Conservation (phyloP, 1,140 invertebrate genomes). For the Drosophila chauvacae region DNA sequence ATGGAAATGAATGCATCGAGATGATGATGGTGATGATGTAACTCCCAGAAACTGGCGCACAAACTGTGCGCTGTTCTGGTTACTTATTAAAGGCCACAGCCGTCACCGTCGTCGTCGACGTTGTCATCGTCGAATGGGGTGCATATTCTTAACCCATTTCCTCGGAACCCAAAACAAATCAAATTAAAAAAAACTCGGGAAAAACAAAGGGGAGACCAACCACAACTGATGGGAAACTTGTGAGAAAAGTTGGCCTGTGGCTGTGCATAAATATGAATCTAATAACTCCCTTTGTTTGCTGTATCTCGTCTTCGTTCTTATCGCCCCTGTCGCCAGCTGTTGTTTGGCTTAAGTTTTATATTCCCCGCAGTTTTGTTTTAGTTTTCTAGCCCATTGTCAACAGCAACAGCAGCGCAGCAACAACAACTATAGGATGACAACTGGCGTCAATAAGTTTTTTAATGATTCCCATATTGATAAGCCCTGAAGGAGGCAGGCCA, state of each 20-base stretch:
- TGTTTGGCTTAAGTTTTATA: slow-evolving; percentile 39
- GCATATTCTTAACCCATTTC: slow-evolving; percentile 76
- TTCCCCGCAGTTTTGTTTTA: slow-evolving; percentile 35
- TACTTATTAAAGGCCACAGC: slow-evolving; percentile 19
- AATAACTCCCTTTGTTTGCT: slow-evolving; percentile 70
- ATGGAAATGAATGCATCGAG: slow-evolving; percentile 46
- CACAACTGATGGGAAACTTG: slow-evolving; percentile 21
- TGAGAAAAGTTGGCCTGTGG: slow-evolving; percentile 4
- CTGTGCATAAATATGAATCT: slow-evolving; percentile 65
- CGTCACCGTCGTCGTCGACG: neutral
- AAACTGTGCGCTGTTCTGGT: slow-evolving; percentile 13
- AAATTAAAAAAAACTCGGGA: slow-evolving; percentile 35
- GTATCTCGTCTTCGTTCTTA: slow-evolving; percentile 39
- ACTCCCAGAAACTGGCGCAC: slow-evolving; percentile 19
- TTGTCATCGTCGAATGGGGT: slow-evolving; percentile 11
- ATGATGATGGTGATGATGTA: slow-evolving; percentile 43
- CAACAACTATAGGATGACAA: slow-evolving; percentile 31
- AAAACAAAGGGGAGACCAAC: slow-evolving; percentile 10
- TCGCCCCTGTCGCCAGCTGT: slow-evolving; percentile 37
- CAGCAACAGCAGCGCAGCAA: slow-evolving; percentile 1
- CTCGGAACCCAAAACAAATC: slow-evolving; percentile 21
- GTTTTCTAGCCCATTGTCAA: slow-evolving; percentile 36
- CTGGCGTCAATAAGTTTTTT: slow-evolving; percentile 49
- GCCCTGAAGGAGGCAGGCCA: slow-evolving; percentile 5
- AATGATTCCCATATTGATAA: slow-evolving; percentile 39